Evolutionary conservation across 30 jellyfish, hydroid and myxozoan species (phyloP).

Genomic region (Catostylus mosaicus): DNA sequence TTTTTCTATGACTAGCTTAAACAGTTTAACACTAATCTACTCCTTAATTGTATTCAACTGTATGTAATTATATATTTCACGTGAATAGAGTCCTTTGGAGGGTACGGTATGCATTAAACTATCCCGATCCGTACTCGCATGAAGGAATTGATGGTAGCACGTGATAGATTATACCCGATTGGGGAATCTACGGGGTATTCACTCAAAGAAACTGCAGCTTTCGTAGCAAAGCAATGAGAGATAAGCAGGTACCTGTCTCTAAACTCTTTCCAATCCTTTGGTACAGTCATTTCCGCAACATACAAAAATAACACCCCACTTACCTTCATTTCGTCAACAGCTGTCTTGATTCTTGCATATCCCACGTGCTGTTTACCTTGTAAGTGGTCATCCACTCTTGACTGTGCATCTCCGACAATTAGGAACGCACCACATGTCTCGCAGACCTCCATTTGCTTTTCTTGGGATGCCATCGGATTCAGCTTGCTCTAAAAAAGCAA

Average conservation of each 20-base stretch:
- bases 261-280: slow-evolving; percentile 6
- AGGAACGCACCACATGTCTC: slow-evolving; percentile 98
- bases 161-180: too few relatives aligned
- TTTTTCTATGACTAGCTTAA: too few relatives aligned
- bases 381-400: slow-evolving; percentile 97
- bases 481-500: slow-evolving; percentile 50
- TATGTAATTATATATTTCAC: too few relatives aligned
- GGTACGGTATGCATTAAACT: too few relatives aligned
- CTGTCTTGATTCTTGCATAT: slow-evolving; percentile 90
- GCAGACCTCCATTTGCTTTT: slow-evolving; percentile 99
- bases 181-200: too few relatives aligned
- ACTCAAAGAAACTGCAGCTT: neutral
- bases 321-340: slow-evolving; percentile 95
- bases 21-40: too few relatives aligned
- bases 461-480: slow-evolving; percentile 92
- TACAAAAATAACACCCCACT: neutral
- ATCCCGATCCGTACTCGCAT: too few relatives aligned
- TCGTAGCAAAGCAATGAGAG: slow-evolving; percentile 8
- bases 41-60: too few relatives aligned
- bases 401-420: slow-evolving; percentile 98
- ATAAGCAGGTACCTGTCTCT: slow-evolving; percentile 30
- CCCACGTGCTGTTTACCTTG: slow-evolving; percentile 99
- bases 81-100: too few relatives aligned
- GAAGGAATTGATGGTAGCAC: too few relatives aligned
- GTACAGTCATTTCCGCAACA: slow-evolving; percentile 21